These are phyloP conservation scores for Helostoma temminkii DNA, from an alignment of 2,797 vertebrate genomes.

Conservation along the genomic window DNA sequence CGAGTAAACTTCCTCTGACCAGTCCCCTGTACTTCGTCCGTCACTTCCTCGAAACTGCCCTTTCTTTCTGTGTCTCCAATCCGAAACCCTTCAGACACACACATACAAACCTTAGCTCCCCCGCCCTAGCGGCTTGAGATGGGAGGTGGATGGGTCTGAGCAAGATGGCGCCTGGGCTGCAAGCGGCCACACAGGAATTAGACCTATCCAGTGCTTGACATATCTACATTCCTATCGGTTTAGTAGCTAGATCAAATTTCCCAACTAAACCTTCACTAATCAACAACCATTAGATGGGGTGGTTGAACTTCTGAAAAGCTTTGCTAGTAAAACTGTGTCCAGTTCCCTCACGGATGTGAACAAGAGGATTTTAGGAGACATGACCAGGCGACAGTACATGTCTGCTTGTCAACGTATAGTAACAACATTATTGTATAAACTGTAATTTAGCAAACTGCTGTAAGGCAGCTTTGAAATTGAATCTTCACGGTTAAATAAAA, in stretches of 20 bases:
- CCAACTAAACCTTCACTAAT: neutral
- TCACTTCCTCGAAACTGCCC: constrained; percentile 84
- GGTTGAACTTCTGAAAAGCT: neutral
- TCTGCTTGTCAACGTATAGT: neutral
- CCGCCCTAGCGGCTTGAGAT: constrained; percentile 44
- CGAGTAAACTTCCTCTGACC: constrained; percentile 85
- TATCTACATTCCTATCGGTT: neutral
- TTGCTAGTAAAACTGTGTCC: neutral
- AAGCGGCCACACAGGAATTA: no score
- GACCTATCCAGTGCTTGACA: constrained; percentile 18
- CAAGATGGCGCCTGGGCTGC: constrained; percentile 51
- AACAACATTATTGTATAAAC: neutral
- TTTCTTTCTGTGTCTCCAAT: constrained; percentile 74
- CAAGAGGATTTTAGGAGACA: constrained; percentile 13
- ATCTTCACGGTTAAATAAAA: neutral
- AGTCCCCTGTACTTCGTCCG: constrained; percentile 71
- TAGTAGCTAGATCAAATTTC: neutral
- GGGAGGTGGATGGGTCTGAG: constrained; percentile 36
- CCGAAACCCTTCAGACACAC: constrained; percentile 45
- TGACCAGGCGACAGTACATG: neutral
- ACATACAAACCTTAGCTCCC: constrained; percentile 22
- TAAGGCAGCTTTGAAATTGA: neutral
- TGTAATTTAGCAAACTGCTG: neutral
- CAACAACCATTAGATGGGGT: neutral
- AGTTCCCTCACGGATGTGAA: neutral